Evolutionary conservation across 2,113 vertebrate genomes (phyloP), one percentile per base, ranked within the genome.

Genomic region (Silurus meridionalis): DNA sequence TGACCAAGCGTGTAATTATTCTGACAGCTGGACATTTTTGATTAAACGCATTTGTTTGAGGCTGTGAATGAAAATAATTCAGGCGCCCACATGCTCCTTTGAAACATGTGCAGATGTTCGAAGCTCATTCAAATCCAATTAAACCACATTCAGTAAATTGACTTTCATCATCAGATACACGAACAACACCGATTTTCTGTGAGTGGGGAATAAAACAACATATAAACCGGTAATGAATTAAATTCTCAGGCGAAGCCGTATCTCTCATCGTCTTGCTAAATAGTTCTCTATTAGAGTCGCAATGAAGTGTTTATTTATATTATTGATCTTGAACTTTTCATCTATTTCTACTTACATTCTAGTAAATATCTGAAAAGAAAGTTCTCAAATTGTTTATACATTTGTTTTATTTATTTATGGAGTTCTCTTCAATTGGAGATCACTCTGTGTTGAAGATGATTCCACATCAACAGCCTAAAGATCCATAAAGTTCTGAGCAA

Each of bases 11-110:
- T 94, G 93, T 94, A 94, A 94, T 94, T 92, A 93, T 92, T 93
- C 91, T 93, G 93, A 94, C 94, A 94, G 92, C 88, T 93, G 92
- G 92, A 92, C 91, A 86, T 92, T 92, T 93, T 92, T 91, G 93
- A 93, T 93, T 92, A 94, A 92, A 89, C 90, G 90, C 93, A 92
- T 93, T 92, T 92, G 92, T 90, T 37, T 89, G 66, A 83, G 77
- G 80, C 85, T 67, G 7, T 11, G 55, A 63, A 87, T 69, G 75
- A 88, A 87, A 28, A 85, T 72, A 67, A 85, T 80, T 67, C 66
- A 69, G 64, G 78, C 64, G 53, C 87, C 37, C 60, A 58, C 67
- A 72, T 48, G 78, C 28, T 0, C 37, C 57, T 83, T 83, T 83
- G 63, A 69, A 69, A 83, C 17, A 64, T n/a, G 78, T 46, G 2